A percentile compares a stretch with the other conserved stretches of the same genome.
Evolutionary conservation across 2,888 invertebrate genomes (phyloP).

Genomic region (Trypoxylon attenuatum): DNA sequence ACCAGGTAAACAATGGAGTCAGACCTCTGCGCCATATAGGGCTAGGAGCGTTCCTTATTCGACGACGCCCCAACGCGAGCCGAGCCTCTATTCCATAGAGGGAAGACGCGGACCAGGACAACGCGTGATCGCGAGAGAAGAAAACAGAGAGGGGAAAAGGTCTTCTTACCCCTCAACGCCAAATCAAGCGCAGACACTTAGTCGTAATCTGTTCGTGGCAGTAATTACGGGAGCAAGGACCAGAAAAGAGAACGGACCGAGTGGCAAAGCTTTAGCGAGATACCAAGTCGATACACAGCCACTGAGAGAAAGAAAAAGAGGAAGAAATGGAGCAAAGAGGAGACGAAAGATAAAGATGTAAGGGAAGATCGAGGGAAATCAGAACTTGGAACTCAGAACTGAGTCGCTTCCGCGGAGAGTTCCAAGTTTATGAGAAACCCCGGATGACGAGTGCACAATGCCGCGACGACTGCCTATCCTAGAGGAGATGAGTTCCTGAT

Average conservation of each 20-base stretch:
- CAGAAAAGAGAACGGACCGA: constrained; percentile 6
- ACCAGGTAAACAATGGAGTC: no score
- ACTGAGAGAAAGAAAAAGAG: neutral
- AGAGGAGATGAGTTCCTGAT: constrained; percentile 49
- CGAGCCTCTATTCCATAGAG: no score
- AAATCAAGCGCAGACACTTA: constrained; percentile 22
- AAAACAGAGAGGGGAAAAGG: no score
- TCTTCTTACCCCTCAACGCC: no score
- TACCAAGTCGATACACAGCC: neutral
- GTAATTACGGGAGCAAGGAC: constrained; percentile 22
- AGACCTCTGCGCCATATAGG: no score
- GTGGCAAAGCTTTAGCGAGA: neutral
- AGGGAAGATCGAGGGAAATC: constrained; percentile 1
- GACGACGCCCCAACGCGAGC: no score
- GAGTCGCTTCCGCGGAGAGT: constrained; percentile 30
- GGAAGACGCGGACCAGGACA: neutral
- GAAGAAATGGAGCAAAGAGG: neutral
- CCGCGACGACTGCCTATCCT: constrained; percentile 22
- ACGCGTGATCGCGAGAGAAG: neutral
- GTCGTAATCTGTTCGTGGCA: constrained; percentile 25
- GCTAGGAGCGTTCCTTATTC: no score
- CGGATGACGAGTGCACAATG: constrained; percentile 39
- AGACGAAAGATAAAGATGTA: neutral
- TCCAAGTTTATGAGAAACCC: constrained; percentile 36
- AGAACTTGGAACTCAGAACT: neutral